phyloP scores from a whole-genome alignment of 2,888 invertebrate species.

The Caenorhabditis japonica region DNA sequence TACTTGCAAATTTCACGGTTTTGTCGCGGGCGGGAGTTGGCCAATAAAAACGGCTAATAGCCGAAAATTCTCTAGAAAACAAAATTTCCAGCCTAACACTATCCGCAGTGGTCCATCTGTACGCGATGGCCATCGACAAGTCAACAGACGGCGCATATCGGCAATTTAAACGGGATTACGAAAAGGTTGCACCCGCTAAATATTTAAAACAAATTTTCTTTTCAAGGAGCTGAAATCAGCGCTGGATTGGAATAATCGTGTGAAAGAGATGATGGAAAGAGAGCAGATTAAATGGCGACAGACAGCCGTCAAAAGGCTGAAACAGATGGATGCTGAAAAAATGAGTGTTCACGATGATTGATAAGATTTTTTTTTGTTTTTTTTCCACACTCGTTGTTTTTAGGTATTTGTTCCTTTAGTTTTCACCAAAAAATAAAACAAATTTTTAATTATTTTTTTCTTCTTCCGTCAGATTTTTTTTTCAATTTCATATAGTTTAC shows the following conservation, averaged over 20 bases:
- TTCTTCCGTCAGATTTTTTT: no score
- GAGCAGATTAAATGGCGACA: constrained; percentile 62
- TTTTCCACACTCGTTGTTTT: no score
- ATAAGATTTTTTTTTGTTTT: constrained; percentile 14
- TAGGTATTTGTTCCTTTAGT: no score
- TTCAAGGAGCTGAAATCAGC: constrained; percentile 30
- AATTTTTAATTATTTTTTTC: no score
- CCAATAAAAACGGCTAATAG: no score
- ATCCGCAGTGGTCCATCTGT: constrained; percentile 62
- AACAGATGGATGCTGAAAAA: constrained; percentile 55
- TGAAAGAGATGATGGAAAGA: constrained; percentile 55
- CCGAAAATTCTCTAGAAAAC: no score
- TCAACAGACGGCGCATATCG: constrained; percentile 61
- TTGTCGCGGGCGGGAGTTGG: no score
- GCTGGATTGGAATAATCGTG: constrained; percentile 52
- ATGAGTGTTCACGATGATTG: constrained; percentile 53
- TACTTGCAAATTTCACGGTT: no score
- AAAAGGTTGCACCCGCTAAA: constrained; percentile 52
- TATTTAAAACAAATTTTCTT: not conserved
- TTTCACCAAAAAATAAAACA: no score
- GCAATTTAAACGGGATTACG: constrained; percentile 60
- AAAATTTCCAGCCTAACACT: constrained; percentile 55
- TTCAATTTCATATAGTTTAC: no score
- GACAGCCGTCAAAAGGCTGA: constrained; percentile 58
- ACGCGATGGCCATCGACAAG: constrained; percentile 64